Percentiles rank a stretch among this genome's conserved stretches.
phyloP scores from a whole-genome alignment of 2,888 invertebrate genomes.

The Synergus umbraculus region DNA sequence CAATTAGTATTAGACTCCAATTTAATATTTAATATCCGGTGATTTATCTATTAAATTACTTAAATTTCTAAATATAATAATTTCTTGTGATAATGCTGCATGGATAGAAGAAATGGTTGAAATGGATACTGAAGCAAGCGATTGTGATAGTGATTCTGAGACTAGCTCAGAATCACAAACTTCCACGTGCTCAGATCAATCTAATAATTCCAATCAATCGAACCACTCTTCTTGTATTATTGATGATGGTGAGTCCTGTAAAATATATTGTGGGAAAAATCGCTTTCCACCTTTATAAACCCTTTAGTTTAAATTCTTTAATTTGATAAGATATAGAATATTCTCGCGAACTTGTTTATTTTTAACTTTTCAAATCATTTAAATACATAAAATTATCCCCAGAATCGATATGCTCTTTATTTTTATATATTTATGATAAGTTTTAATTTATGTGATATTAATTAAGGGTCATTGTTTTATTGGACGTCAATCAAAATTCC shows the following conservation, averaged over 20 bases:
- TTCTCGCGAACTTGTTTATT: background rate
- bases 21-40: background rate
- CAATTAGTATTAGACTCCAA: background rate
- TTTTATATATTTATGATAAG: background rate
- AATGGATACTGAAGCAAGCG: conserved; percentile 79
- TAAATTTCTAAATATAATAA: conserved; percentile 24
- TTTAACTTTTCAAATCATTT: background rate
- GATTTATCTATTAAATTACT: background rate
- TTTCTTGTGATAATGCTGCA: conserved; percentile 73
- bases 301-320: background rate
- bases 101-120: conserved; percentile 76
- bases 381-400: no score
- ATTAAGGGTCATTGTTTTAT: background rate
- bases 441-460: background rate
- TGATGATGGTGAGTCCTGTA: conserved; percentile 77
- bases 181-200: conserved; percentile 74
- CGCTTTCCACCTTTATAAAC: background rate
- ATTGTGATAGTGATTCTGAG: conserved; percentile 78
- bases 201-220: conserved; percentile 74
- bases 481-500: background rate
- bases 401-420: background rate
- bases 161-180: conserved; percentile 78
- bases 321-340: background rate
- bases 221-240: conserved; percentile 75
- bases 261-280: conserved; percentile 35